These are phyloP conservation scores for Paramormyrops hopkinsi DNA, from an alignment of 2,797 vertebrate genomes.

Conservation along the genomic window DNA sequence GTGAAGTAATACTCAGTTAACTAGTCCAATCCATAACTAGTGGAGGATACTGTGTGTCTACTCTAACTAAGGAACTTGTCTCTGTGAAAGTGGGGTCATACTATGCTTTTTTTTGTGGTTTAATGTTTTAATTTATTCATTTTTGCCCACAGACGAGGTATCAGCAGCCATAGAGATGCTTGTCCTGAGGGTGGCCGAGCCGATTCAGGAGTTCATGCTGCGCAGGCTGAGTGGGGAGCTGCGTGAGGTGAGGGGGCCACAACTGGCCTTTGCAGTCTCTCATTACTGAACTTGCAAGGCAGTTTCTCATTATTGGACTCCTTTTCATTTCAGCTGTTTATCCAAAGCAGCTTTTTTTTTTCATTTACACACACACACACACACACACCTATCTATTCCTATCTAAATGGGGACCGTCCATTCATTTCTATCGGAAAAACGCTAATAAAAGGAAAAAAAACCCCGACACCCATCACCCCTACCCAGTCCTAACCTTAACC, in stretches of 20 bases:
- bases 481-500: no score
- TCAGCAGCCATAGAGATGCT: constrained; percentile 51
- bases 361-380: no score
- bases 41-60: background rate
- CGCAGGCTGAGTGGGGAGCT: constrained; percentile 73
- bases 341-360: background rate
- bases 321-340: background rate
- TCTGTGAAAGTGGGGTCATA: background rate
- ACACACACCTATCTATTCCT: no score
- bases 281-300: background rate
- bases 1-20: background rate
- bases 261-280: background rate
- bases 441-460: no score
- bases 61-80: background rate
- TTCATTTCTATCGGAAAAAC: no score
- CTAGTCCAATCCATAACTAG: background rate
- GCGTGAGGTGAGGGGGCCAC: constrained; percentile 57
- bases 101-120: background rate
- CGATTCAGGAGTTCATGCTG: constrained; percentile 72
- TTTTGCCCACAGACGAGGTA: constrained; percentile 48
- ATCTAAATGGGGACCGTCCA: no score
- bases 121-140: background rate
- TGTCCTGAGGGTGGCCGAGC: constrained; percentile 53
- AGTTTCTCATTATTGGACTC: background rate
- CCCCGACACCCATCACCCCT: no score